phyloP scores from a whole-genome alignment of 2,113 vertebrate species.

The Pelvicachromis taeniatus region DNA sequence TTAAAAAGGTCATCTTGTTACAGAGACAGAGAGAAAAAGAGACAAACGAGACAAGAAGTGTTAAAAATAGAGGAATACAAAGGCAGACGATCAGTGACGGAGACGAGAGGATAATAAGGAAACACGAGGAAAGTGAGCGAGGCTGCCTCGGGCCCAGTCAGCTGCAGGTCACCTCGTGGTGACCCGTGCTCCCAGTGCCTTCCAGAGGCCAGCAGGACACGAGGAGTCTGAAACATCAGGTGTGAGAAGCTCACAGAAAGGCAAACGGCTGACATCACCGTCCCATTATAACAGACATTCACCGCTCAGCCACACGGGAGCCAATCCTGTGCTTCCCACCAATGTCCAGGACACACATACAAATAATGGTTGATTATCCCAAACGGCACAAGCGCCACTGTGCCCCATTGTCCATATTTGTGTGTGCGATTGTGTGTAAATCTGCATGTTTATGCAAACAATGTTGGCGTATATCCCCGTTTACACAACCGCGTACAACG shows the following conservation, averaged over 20 bases:
- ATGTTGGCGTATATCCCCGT: neutral
- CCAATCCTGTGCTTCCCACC: neutral
- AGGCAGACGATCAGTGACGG: neutral
- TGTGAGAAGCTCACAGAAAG: neutral
- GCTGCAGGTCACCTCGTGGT: neutral
- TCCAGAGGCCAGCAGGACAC: neutral
- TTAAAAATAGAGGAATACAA: neutral
- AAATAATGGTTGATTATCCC: neutral
- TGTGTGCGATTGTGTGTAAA: neutral
- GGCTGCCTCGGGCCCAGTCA: neutral
- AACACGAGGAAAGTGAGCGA: neutral
- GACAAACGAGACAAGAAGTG: neutral
- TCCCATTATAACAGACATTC: neutral
- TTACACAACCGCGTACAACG: neutral
- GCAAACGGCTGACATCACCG: neutral
- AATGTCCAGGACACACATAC: neutral
- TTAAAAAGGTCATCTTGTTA: conserved; percentile 1
- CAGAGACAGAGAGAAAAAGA: neutral
- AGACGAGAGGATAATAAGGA: neutral
- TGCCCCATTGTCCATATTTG: neutral
- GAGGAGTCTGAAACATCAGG: neutral
- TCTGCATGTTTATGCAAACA: neutral
- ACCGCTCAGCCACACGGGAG: neutral
- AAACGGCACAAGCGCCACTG: neutral
- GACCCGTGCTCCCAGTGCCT: neutral